phyloP scores from a whole-genome alignment of 2,113 vertebrate species.

The Macrotus californicus region DNA sequence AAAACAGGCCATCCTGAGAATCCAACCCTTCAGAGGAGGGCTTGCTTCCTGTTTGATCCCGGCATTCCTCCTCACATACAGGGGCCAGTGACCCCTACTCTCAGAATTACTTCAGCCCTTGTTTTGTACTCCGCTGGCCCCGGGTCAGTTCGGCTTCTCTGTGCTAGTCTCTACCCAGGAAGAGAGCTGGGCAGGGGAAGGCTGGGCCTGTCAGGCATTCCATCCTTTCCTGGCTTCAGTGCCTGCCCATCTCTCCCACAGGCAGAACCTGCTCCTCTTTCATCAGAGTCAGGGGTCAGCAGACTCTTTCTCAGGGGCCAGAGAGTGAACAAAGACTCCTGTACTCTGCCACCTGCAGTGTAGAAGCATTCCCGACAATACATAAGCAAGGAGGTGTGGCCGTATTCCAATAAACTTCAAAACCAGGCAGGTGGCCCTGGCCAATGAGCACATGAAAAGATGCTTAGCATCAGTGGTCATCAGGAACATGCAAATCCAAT shows the following conservation, averaged over 20 bases:
- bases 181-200: not conserved
- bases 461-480: not conserved
- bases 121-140: not conserved
- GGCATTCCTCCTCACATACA: not conserved
- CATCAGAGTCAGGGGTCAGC: not conserved
- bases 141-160: not conserved
- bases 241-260: not conserved
- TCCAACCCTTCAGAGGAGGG: not conserved
- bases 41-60: not conserved
- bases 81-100: accelerated
- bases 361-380: not conserved
- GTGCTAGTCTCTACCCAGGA: not conserved
- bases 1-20: not conserved
- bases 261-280: not conserved
- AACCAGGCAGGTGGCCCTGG: not conserved
- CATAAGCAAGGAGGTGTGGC: not conserved
- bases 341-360: not conserved
- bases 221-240: not conserved
- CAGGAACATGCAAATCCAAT: not conserved
- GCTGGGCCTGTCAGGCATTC: too few relatives aligned
- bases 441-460: not conserved
- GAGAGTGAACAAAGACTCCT: not conserved
- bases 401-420: not conserved
- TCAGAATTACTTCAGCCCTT: not conserved
- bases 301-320: not conserved